These are phyloP conservation scores for Macrotus californicus DNA, from an alignment of 2,113 vertebrate species.

Conservation along the genomic window DNA sequence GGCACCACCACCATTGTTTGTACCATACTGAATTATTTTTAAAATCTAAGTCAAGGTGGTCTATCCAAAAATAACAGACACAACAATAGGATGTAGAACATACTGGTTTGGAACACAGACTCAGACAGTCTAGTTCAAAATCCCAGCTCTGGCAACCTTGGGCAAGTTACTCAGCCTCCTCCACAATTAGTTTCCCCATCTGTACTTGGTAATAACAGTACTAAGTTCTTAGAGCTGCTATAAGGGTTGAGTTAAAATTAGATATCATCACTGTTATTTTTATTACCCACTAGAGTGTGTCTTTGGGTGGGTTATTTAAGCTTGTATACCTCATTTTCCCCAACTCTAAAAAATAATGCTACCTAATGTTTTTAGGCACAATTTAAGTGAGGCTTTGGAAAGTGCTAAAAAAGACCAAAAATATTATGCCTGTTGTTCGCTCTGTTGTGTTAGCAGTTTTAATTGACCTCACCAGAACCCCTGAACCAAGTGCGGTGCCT, in stretches of 20 bases:
- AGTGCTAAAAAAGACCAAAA: neutral
- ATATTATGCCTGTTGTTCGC: neutral
- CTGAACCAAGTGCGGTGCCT: neutral
- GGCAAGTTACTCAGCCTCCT: neutral
- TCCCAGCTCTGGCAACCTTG: neutral
- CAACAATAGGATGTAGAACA: neutral
- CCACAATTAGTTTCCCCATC: neutral
- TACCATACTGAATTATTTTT: neutral
- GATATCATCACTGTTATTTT: neutral
- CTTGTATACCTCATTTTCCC: neutral
- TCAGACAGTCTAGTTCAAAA: neutral
- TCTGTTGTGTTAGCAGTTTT: neutral
- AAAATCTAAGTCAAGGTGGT: slow-evolving; percentile 28
- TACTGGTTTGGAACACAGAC: neutral
- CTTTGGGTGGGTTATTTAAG: neutral
- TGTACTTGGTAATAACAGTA: neutral
- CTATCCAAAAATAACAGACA: slow-evolving; percentile 32
- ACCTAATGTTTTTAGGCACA: neutral
- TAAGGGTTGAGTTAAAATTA: neutral
- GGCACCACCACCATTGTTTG: neutral
- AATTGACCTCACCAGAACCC: neutral
- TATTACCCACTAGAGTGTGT: neutral
- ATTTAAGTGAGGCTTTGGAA: slow-evolving; percentile 5
- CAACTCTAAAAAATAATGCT: neutral
- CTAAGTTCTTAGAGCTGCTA: neutral